Evolutionary conservation across 2,797 vertebrate species (phyloP).

Genomic region (Microhierax caerulescens): DNA sequence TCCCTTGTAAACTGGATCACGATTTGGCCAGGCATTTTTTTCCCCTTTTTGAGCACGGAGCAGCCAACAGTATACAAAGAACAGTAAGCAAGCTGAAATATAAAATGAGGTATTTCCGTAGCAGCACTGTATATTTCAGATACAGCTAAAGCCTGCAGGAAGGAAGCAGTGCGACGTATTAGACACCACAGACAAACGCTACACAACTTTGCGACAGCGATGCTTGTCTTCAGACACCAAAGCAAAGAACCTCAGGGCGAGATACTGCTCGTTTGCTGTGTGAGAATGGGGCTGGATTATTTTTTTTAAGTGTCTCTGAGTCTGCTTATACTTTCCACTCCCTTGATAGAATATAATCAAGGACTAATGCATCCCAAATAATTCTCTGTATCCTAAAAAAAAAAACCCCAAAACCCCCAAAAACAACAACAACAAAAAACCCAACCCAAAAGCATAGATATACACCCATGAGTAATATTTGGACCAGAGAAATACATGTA

Average conservation of each 20-base stretch:
- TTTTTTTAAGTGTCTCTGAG: not conserved
- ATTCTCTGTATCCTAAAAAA: not conserved
- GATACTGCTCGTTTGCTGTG: not conserved
- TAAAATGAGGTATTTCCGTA: not conserved
- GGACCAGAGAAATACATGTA: not conserved
- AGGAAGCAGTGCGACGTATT: not conserved
- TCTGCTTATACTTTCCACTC: not conserved
- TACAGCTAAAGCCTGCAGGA: not conserved
- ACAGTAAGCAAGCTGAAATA: not conserved
- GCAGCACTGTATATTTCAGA: not conserved
- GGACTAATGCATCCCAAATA: not conserved
- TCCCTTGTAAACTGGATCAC: not conserved
- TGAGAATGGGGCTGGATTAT: not conserved
- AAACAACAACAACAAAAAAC: too few relatives aligned
- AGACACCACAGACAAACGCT: not conserved
- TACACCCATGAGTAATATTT: not conserved
- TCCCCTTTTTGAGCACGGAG: not conserved
- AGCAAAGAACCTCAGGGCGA: not conserved
- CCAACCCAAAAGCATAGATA: not conserved
- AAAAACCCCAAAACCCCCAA: too few relatives aligned
- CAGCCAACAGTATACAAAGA: not conserved
- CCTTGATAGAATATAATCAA: not conserved
- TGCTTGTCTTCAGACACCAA: not conserved
- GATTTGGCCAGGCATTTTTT: not conserved
- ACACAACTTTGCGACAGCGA: rapidly evolving